Evolutionary conservation across 2,888 invertebrate species (phyloP), one percentile per base, ranked within the genome.

Genomic region (Branchipolynoe longqiensis): DNA sequence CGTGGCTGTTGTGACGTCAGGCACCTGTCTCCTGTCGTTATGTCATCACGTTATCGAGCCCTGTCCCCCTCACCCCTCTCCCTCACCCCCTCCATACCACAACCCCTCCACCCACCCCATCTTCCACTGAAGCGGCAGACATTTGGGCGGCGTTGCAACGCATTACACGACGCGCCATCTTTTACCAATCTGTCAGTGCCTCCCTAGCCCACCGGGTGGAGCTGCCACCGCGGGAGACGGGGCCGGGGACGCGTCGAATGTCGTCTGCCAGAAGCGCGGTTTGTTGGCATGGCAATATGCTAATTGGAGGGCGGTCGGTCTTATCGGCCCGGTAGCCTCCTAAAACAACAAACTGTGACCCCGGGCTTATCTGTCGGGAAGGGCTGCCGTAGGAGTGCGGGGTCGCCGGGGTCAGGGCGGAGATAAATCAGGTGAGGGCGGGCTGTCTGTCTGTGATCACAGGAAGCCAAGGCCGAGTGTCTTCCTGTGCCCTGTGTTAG

Each of bases 241-340:
- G 14, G 48, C 78, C 41, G 28, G 48, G 78, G 28, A 25, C 54
- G 78, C 22, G 22, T 31, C 54, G 41, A 48, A 78, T 78, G 78
- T 78, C 78, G 31, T 78, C n/a, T 28, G 31, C 28, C 31, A 18
- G 78, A 78, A 78, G 41, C 25, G 41, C 33, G 28, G 78, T 48
- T 78, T 78, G 78, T 78, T 78, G 78, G 41, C 78, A 78, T 78
- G 48, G 78, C 54, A 54, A 78, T 78, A 54, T 25, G 78, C 78
- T 78, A 78, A 78, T 78, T 78, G 48, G 48, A 0, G 48, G 12
- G 6, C 18, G 48, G 18, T 31, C 78, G n/a, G 78, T 33, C 78
- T 78, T 78, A 78, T 78, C 78, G 48, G n/a, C 78, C 12, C 8
- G 41, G 78, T 14, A 8, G 41, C 54, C 48, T 14, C 41, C 48